Evolutionary conservation across 30 jellyfish, hydroid and myxozoan species (phyloP).

Genomic region (Sanderia malayensis): DNA sequence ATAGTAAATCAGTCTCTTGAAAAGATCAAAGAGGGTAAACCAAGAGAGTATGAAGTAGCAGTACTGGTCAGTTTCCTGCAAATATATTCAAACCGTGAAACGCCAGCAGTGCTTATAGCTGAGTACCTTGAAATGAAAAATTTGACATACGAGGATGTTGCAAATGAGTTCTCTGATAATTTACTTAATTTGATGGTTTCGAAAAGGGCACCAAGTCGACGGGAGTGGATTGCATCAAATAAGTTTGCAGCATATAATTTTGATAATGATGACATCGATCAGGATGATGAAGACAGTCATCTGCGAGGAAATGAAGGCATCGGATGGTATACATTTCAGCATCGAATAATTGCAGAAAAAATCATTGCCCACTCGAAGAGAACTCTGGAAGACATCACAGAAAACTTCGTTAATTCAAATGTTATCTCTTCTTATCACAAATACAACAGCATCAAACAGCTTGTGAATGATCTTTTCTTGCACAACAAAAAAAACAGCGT

Average conservation of each 20-base stretch:
- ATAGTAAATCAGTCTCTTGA: constrained; percentile 37
- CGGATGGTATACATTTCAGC: constrained; percentile 43
- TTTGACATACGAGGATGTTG: constrained; percentile 16
- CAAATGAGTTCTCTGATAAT: constrained; percentile 18
- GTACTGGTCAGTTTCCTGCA: constrained; percentile 44
- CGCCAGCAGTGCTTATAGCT: constrained; percentile 51
- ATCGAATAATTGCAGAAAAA: constrained; percentile 24
- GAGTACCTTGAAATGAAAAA: constrained; percentile 17
- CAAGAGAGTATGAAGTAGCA: constrained; percentile 49
- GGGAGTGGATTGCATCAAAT: constrained; percentile 22
- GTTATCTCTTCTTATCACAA: constrained; percentile 15
- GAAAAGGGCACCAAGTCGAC: constrained; percentile 24
- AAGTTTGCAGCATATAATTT: constrained; percentile 8
- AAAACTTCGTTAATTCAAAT: constrained; percentile 16
- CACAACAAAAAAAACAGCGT: constrained; percentile 26
- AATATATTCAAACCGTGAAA: constrained; percentile 23
- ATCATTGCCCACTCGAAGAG: constrained; percentile 36
- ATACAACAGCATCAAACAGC: background rate
- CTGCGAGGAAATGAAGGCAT: background rate
- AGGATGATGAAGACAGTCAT: background rate
- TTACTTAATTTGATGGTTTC: constrained; percentile 36
- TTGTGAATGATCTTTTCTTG: constrained; percentile 34
- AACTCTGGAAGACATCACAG: constrained; percentile 34
- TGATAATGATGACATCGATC: background rate
- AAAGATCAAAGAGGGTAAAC: background rate